Conservation (phyloP, 1,140 invertebrate species). For the Nymphalis io region DNA sequence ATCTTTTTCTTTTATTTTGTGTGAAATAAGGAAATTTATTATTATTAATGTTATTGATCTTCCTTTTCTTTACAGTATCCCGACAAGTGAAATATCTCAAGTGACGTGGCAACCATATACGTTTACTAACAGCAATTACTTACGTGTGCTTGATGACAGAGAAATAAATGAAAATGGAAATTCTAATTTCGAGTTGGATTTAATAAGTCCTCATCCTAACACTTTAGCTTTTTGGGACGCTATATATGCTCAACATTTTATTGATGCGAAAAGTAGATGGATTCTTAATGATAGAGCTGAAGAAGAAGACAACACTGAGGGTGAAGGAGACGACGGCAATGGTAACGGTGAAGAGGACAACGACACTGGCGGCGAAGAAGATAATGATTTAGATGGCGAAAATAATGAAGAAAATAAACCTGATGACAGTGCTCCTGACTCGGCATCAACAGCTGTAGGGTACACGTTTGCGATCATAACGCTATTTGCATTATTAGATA, state of each 20-base stretch:
- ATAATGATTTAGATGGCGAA: constrained; percentile 25
- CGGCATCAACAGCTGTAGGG: constrained; percentile 52
- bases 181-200: constrained; percentile 49
- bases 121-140: constrained; percentile 39
- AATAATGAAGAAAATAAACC: constrained; percentile 1
- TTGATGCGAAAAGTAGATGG: constrained; percentile 59
- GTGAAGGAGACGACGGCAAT: too few relatives aligned
- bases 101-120: constrained; percentile 54
- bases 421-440: constrained; percentile 33
- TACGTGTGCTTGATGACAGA: constrained; percentile 49
- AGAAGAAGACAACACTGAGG: too few relatives aligned
- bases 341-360: neutral
- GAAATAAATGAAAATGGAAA: constrained; percentile 41
- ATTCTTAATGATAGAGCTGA: constrained; percentile 36
- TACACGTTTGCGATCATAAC: constrained; percentile 58
- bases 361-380: constrained; percentile 31
- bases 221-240: constrained; percentile 61
- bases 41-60: neutral
- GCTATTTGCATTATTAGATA: constrained; percentile 51
- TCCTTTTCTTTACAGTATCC: constrained; percentile 48
- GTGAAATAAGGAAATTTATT: too few relatives aligned
- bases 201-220: constrained; percentile 51
- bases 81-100: constrained; percentile 48
- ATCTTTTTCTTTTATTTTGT: too few relatives aligned
- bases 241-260: constrained; percentile 59